Conservation (phyloP, 2,113 vertebrate genomes). For the Gambusia holbrooki region DNA sequence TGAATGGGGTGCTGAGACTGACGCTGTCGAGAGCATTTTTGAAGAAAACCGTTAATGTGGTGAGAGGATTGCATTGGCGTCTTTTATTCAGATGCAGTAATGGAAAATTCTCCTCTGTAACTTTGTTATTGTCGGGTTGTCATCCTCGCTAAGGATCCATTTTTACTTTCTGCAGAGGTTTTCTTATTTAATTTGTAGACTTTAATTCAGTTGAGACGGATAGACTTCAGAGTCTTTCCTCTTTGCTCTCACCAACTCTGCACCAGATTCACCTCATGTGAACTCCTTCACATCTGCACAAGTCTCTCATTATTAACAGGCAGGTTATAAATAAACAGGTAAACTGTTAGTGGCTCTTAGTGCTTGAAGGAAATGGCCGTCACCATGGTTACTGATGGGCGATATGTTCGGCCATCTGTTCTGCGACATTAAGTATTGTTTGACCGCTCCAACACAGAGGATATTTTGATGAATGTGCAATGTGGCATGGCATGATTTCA, state of each 20-base stretch:
- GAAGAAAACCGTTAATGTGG: constrained; percentile 19
- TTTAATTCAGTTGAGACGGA: constrained; percentile 17
- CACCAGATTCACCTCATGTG: constrained; percentile 12
- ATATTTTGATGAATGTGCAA: background rate
- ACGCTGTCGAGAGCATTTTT: constrained; percentile 27
- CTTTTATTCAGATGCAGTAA: constrained; percentile 32
- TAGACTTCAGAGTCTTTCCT: constrained; percentile 14
- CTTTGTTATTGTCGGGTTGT: constrained; percentile 4
- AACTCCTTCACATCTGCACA: constrained; percentile 14
- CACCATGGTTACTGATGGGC: constrained; percentile 50
- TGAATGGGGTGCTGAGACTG: constrained; percentile 4
- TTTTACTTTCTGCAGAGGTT: constrained; percentile 22
- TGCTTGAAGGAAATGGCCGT: constrained; percentile 17
- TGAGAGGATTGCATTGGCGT: constrained; percentile 4
- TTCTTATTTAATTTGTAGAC: constrained; percentile 30
- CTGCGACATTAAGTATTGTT: background rate
- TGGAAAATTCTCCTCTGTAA: constrained; percentile 23
- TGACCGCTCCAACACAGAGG: background rate
- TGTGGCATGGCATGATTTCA: background rate
- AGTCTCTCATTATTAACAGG: constrained; percentile 27
- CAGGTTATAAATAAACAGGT: constrained; percentile 48
- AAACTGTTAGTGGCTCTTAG: constrained; percentile 31
- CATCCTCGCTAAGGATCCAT: constrained; percentile 32
- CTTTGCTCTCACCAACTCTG: constrained; percentile 10
- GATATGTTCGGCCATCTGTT: background rate